Base-by-base conservation (phyloP, 2,888 invertebrate genomes). In the Perithous albicinctus region DNA sequence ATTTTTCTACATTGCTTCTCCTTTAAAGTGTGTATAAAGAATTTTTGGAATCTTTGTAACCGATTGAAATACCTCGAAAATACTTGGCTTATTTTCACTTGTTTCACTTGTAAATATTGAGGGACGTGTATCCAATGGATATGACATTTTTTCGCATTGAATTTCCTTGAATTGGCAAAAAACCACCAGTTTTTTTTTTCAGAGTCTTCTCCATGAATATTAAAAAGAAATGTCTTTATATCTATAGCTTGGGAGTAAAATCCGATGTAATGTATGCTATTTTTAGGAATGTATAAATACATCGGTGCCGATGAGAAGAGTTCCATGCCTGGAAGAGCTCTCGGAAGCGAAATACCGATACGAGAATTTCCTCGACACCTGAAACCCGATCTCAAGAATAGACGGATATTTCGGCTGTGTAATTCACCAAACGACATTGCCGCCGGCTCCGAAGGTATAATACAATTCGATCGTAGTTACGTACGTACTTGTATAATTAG, bases 371-470 rank as follows among this genome's bases (percentile, higher is more conserved):
- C 94, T 88, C 92, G 94, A 92, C 91, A 94, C 93, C 93, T 95
- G 79, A 95, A 94, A 86, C 94, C 93, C 82, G 95, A 95, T 89
- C 91, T 93, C 4, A 96, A 95, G 91, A 95, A 94, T 86, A 95
- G 94, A 90, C 95, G 94, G 91, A 95, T 95, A 88, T 96, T 94
- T 91, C 94, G 94, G 89, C 94, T 95, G 77, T 97, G 97, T 88
- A 96, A 96, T 90, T 95, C 96, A 29, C 95, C 97, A 0, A 95
- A 95, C 26, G 95, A 95, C 80, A 95, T 97, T 77, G 92, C 93
- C 8, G 93, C 95, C 73, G 95, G 96, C 64, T 95, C 96, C 86
- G 97, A 97, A 95, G 97, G 96, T 96, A 94, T n/a, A n/a, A n/a
- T n/a, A 3, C n/a, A 20, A 35, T 8, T 43, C 35, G 26, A 54